Percentiles rank a stretch among this genome's conserved stretches.
Evolutionary conservation across 2,888 invertebrate genomes (phyloP).

Genomic region (Aromia moschata): DNA sequence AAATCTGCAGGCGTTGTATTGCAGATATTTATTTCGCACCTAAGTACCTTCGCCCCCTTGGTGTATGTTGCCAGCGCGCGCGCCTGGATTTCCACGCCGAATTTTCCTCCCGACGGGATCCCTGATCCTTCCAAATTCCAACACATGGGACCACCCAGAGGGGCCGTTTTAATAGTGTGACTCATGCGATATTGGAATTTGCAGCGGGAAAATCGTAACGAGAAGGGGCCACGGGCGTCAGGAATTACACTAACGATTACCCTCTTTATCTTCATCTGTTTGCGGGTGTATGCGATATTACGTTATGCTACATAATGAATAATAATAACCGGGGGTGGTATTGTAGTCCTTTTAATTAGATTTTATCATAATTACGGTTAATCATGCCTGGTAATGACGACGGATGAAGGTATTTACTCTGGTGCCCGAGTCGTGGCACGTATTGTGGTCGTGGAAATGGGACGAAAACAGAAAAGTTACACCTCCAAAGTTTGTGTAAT

Average conservation of each 20-base stretch:
- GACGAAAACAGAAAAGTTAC: no score
- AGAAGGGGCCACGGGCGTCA: slow-evolving; percentile 21
- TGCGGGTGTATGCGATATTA: slow-evolving; percentile 33
- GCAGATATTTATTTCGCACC: no score
- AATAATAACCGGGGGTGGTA: slow-evolving; percentile 24
- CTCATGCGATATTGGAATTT: slow-evolving; percentile 34
- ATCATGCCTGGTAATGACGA: slow-evolving; percentile 6
- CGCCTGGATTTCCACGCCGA: no score
- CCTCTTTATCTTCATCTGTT: slow-evolving; percentile 35
- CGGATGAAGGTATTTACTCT: not conserved
- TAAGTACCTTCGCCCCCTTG: no score
- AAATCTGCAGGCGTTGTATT: no score
- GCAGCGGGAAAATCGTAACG: slow-evolving; percentile 27
- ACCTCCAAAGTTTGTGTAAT: no score
- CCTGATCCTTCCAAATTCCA: slow-evolving; percentile 41
- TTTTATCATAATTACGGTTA: slow-evolving; percentile 29
- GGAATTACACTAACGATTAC: slow-evolving; percentile 30
- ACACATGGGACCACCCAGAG: slow-evolving; percentile 44
- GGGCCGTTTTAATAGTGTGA: slow-evolving; percentile 32
- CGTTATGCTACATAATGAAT: slow-evolving; percentile 25
- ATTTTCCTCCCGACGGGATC: slow-evolving; percentile 20
- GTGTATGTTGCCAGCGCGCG: no score
- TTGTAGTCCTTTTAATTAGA: slow-evolving; percentile 16
- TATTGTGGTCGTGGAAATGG: no score
- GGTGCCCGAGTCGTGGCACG: no score